Conservation (phyloP, 2,888 invertebrate genomes). For the Augiades crinisus region DNA sequence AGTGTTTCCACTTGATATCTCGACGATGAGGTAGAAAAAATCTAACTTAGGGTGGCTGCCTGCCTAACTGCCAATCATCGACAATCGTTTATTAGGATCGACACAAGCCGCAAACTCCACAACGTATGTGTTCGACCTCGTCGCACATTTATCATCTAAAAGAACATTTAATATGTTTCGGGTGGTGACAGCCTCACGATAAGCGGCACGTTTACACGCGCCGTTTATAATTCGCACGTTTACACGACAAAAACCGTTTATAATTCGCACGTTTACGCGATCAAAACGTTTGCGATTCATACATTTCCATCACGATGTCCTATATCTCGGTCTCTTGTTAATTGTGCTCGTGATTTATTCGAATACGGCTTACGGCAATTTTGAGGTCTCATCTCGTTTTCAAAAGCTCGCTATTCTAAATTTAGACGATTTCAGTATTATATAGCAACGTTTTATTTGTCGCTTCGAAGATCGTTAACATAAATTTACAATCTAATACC, state of each 20-base stretch:
- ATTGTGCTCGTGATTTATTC: constrained; percentile 19
- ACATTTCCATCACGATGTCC: constrained; percentile 8
- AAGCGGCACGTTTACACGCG: constrained; percentile 39
- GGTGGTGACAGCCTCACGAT: constrained; percentile 62
- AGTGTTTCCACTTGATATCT: constrained; percentile 31
- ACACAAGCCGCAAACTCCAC: constrained; percentile 43
- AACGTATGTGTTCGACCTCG: constrained; percentile 51
- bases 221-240: constrained; percentile 35
- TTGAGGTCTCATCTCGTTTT: neutral
- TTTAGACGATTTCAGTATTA: neutral
- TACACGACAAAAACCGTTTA: constrained; percentile 12
- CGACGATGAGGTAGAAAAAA: constrained; percentile 38
- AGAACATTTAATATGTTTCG: constrained; percentile 75
- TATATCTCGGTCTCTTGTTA: neutral
- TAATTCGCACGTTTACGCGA: constrained; percentile 32
- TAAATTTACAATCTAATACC: too few relatives aligned
- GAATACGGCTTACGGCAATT: constrained; percentile 5
- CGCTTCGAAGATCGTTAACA: neutral
- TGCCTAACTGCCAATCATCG: constrained; percentile 66
- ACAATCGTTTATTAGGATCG: constrained; percentile 72
- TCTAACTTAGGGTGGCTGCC: constrained; percentile 34
- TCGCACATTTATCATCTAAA: constrained; percentile 71
- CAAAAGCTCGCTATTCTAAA: neutral
- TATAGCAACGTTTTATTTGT: neutral
- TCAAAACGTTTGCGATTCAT: constrained; percentile 13